Evolutionary conservation across 2,113 vertebrate genomes (phyloP).

Genomic region (Tetrax tetrax): DNA sequence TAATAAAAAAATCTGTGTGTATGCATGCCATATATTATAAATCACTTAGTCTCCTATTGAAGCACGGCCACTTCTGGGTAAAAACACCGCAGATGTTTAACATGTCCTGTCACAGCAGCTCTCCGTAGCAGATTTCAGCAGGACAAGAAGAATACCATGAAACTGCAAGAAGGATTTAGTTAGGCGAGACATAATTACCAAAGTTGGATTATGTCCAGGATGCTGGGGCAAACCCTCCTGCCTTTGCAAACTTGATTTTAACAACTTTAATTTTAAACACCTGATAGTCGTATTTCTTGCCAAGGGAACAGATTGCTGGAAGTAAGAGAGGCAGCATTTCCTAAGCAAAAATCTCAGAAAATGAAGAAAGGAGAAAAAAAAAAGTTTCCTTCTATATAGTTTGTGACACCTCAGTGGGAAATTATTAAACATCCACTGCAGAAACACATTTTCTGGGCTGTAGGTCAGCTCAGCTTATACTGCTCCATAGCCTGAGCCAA

Average conservation of each 20-base stretch:
- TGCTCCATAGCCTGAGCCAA: not conserved
- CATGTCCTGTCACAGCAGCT: not conserved
- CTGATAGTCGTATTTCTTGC: not conserved
- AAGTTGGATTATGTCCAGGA: conserved; percentile 19
- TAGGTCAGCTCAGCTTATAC: not conserved
- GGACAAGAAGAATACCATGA: not conserved
- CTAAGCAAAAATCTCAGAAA: not conserved
- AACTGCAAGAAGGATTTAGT: conserved; percentile 5
- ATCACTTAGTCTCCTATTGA: not conserved
- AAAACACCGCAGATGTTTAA: not conserved
- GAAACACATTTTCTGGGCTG: not conserved
- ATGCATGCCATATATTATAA: not conserved
- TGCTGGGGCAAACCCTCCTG: conserved; percentile 12
- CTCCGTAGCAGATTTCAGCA: accelerated
- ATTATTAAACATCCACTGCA: not conserved
- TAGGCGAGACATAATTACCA: not conserved
- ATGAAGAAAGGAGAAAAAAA: not conserved
- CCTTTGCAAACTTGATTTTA: conserved; percentile 59
- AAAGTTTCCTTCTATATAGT: not conserved
- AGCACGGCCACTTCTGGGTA: not conserved
- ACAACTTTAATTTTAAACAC: conserved; percentile 57
- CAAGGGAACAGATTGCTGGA: not conserved
- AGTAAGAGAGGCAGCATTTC: not conserved
- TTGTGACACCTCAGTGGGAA: conserved; percentile 2
- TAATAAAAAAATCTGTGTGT: not conserved